Evolutionary conservation across 1,140 invertebrate genomes (phyloP), one percentile per base, ranked within the genome.

Genomic region (Drosophila burlai): DNA sequence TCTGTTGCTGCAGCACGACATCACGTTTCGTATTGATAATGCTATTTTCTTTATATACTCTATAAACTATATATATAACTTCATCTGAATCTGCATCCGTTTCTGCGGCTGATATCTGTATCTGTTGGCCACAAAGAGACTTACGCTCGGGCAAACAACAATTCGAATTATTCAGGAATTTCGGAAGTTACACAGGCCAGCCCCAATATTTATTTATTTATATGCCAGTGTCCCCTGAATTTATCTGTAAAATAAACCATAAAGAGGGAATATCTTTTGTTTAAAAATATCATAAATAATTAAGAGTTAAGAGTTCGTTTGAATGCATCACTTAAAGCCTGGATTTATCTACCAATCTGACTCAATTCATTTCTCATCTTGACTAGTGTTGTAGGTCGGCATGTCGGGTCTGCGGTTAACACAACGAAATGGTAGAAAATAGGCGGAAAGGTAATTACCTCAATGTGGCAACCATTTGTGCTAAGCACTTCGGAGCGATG

Each of bases 401-500:
- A 52, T 81, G 79, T 80, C 72, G 71, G 76, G 67, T 38, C 49
- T 73, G 80, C 58, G 83, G 79, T 74, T 82, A 86, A 65, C 66
- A 80, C 79, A 86, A 83, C 79, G 86, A 40, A 42, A 26, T 31
- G 36, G 24, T 11, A 59, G 45, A 24, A 61, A 67, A 47, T 58
- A 40, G 52, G 21, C 42, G 42, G 34, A 40, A 42, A 47, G 62
- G 46, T 89, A 84, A 90, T 90, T 84, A 90, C 65, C 76, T 64
- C 69, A 76, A 65, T 52, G 73, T 66, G 73, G 73, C 76, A 80
- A 59, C 67, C 76, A 83, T 83, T 86, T 86, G 76, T 65, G 78
- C 60, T 72, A 65, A 82, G 62, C 80, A 77, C 72, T 73, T 49
- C 46, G 47, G 18, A 3, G 38, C 21, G 47, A 57, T 77, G 76